Evolutionary conservation across 2,113 vertebrate genomes (phyloP).

Genomic region (Lonchura striata): DNA sequence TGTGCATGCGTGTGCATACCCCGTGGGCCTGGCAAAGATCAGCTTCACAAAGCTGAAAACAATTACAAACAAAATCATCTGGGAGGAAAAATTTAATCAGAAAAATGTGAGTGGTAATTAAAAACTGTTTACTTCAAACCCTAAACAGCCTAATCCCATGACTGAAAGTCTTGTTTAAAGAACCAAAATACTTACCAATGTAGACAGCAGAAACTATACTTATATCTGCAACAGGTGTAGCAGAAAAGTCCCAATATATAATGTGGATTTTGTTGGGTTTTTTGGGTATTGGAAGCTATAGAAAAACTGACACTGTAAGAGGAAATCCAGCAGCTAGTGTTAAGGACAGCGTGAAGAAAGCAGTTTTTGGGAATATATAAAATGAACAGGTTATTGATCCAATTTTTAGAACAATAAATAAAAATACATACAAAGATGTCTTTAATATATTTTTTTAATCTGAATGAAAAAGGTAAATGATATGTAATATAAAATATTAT

Average conservation of each 20-base stretch:
- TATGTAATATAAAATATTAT: background rate
- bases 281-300: background rate
- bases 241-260: background rate
- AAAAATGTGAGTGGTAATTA: constrained; percentile 47
- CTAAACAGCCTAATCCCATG: background rate
- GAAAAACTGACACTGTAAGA: background rate
- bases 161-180: background rate
- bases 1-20: background rate
- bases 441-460: background rate
- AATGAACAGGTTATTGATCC: background rate
- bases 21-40: background rate
- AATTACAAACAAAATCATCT: background rate
- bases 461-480: background rate
- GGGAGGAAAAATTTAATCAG: constrained; percentile 37
- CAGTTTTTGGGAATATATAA: background rate
- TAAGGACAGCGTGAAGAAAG: background rate
- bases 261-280: background rate
- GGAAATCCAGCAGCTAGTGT: background rate
- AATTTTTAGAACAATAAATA: background rate
- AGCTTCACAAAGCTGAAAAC: background rate
- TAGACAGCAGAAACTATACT: background rate
- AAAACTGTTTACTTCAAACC: constrained; percentile 29
- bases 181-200: background rate
- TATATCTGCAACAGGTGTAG: background rate
- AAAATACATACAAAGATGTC: background rate